A percentile compares a stretch with the other conserved stretches of the same genome.
These are phyloP conservation scores for Forbesichthys papilliferus DNA, from an alignment of 2,113 vertebrate genomes.

Conservation along the genomic window DNA sequence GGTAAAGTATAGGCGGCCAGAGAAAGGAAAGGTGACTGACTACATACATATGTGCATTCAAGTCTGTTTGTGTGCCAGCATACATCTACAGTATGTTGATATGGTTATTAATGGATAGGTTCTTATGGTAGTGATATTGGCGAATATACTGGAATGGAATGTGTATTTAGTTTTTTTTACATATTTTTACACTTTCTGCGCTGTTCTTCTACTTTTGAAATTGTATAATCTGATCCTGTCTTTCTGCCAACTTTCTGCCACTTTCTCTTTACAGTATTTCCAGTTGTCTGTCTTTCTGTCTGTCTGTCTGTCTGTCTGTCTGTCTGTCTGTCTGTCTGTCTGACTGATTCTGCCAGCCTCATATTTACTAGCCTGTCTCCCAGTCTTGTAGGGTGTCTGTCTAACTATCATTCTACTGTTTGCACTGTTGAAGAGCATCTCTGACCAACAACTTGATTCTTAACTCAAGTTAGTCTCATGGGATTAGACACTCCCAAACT, in stretches of 20 bases:
- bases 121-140: too few relatives aligned
- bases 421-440: not conserved
- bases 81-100: too few relatives aligned
- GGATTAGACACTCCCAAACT: conserved; percentile 42
- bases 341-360: not conserved
- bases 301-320: not conserved
- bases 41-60: not conserved
- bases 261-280: not conserved
- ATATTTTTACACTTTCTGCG: too few relatives aligned
- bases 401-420: not conserved
- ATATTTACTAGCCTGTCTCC: not conserved
- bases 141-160: too few relatives aligned
- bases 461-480: conserved; percentile 4
- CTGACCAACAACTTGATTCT: not conserved
- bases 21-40: conserved; percentile 17
- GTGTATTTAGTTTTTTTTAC: too few relatives aligned
- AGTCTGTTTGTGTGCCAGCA: too few relatives aligned
- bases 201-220: too few relatives aligned
- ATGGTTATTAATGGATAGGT: too few relatives aligned
- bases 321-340: not conserved
- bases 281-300: conserved; percentile 5
- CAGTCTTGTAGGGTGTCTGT: not conserved
- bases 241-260: too few relatives aligned
- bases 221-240: too few relatives aligned
- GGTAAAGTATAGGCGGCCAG: conserved; percentile 46